Evolutionary conservation across 2,113 vertebrate species (phyloP), one percentile per base, ranked within the genome.

Genomic region (Pholis gunnellus): DNA sequence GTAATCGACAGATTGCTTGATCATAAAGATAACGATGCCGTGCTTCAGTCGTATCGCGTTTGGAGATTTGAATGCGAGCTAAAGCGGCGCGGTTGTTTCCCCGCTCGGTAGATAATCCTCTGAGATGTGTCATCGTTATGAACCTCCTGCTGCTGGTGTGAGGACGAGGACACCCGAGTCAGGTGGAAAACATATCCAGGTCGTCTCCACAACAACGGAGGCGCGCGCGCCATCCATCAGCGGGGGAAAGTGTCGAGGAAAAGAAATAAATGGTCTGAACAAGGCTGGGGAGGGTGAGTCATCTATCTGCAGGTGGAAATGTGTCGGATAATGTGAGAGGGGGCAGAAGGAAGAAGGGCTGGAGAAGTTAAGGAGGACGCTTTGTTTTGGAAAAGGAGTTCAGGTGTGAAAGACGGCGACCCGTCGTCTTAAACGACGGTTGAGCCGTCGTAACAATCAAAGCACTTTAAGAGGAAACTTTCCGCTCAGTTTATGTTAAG

Each of bases 111-210:
- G 69, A 38, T 48, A 8, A 22, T 36, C 57, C 1, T 2, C 36
- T 11, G 67, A 67, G 61, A 61, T 48, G 31, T 65, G 57, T 78
- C 46, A 15, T 44, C 40, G 64, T 60, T 17, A 61, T 38, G 40
- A 75, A 60, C 0, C 11, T 22, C 1, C 60, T 15, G 63, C 75
- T 18, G 15, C 40, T 34, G 11, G n/a, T 22, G 78, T 74, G 78
- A 85, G 70, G 59, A 27, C 46, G 65, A 86, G 79, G 90, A 88
- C 79, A 66, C 68, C 29, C 36, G 70, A 80, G 82, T 81, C 80
- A 72, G 82, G 82, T 61, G 75, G 64, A 84, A 81, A 83, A 34
- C 74, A 5, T 72, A 92, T 86, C 86, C 85, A 89, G 88, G 88
- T 91, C 85, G 42, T 87, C 84, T 82, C 86, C 88, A 89, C 73